phyloP scores from a whole-genome alignment of 2,888 invertebrate species.

The Kryphioiulus occultus region DNA sequence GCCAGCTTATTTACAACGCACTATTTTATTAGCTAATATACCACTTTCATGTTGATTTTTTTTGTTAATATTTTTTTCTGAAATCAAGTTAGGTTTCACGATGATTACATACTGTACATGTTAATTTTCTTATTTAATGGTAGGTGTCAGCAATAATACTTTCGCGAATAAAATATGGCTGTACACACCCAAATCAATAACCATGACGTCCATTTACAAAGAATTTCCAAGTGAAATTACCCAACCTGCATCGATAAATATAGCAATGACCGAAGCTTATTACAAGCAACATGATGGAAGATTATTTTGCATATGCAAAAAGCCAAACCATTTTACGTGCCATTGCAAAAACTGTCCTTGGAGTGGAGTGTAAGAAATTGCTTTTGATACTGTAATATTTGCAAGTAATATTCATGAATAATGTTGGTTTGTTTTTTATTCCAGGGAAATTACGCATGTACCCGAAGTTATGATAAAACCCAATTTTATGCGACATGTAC shows the following conservation, averaged over 20 bases:
- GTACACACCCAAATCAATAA: slow-evolving; percentile 21
- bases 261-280: not conserved
- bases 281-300: not conserved
- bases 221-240: not conserved
- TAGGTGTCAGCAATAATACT: not conserved
- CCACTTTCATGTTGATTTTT: not conserved
- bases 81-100: not conserved
- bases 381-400: not conserved
- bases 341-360: not conserved
- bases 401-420: not conserved
- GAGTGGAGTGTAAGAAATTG: not conserved
- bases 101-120: not conserved
- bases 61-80: not conserved
- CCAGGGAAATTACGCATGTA: not conserved
- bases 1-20: not conserved
- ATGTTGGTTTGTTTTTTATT: too few species aligned
- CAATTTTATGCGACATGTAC: not conserved
- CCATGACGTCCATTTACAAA: slow-evolving; percentile 18
- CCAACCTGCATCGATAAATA: not conserved
- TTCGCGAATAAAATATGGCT: not conserved
- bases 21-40: not conserved
- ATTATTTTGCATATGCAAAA: not conserved
- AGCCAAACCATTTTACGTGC: not conserved
- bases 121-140: not conserved
- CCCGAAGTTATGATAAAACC: not conserved